Percentiles rank a stretch among this genome's conserved stretches.
phyloP scores from a whole-genome alignment of 2,797 vertebrate genomes.

The Diplodus puntazzo region DNA sequence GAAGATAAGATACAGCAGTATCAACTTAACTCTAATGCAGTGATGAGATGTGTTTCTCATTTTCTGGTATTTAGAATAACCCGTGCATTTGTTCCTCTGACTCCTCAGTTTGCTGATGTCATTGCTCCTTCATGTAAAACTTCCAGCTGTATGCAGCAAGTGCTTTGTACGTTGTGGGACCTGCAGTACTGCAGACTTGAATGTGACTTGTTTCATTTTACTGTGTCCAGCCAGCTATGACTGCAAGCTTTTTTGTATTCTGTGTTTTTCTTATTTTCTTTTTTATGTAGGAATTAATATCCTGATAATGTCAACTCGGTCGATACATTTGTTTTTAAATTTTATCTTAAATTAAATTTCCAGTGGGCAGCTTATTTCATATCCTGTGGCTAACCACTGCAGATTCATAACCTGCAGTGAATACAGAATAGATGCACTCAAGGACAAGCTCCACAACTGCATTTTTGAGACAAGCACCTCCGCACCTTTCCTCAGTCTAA shows the following conservation, averaged over 20 bases:
- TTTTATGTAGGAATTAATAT: slow-evolving; percentile 26
- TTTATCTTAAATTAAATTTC: slow-evolving; percentile 32
- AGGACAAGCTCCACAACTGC: slow-evolving; percentile 13
- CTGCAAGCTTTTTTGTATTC: not conserved
- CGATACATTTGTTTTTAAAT: slow-evolving; percentile 28
- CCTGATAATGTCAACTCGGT: slow-evolving; percentile 16
- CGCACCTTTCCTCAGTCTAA: slow-evolving; percentile 13
- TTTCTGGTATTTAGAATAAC: not conserved
- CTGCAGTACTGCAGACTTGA: not conserved
- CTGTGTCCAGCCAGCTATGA: not conserved
- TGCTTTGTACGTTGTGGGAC: not conserved
- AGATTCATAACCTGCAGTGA: slow-evolving; percentile 18
- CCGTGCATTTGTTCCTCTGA: not conserved
- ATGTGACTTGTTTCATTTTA: not conserved
- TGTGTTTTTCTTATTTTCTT: not conserved
- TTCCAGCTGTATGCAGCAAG: not conserved
- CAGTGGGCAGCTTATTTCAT: slow-evolving; percentile 17
- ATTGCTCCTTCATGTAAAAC: slow-evolving; percentile 11
- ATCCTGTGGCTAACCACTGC: slow-evolving; percentile 19
- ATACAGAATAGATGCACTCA: slow-evolving; percentile 36
- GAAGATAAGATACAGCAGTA: not conserved
- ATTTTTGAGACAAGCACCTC: slow-evolving; percentile 22
- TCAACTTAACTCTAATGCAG: not conserved
- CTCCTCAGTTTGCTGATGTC: slow-evolving; percentile 1
- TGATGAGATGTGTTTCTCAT: not conserved